Conservation (phyloP, 1,140 invertebrate genomes). For the Hydropsyche tenuis region DNA sequence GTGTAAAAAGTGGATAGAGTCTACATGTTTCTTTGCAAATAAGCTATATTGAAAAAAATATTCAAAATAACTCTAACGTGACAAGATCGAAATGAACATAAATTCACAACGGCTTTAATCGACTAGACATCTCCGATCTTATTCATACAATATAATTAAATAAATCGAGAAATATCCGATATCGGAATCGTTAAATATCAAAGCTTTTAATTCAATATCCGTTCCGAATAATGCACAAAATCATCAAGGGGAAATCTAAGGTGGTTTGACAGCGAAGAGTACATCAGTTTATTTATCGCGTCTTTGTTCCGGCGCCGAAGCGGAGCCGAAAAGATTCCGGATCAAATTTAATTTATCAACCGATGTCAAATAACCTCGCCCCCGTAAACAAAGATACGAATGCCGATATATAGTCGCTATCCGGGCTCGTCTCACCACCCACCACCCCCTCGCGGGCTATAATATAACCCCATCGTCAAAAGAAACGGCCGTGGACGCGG, state of each 20-base stretch:
- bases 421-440: conserved; percentile 7
- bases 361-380: conserved; percentile 48
- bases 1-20: too few species aligned
- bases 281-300: conserved; percentile 24
- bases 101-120: too few species aligned
- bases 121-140: too few species aligned
- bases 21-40: too few species aligned
- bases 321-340: conserved; percentile 33
- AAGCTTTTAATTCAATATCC: background rate
- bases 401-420: conserved; percentile 46
- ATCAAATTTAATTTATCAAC: conserved; percentile 50
- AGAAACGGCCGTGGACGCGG: conserved; percentile 15
- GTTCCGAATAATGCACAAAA: background rate
- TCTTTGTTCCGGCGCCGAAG: conserved; percentile 12
- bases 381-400: conserved; percentile 45
- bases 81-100: too few species aligned
- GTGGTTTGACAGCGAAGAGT: conserved; percentile 11
- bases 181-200: too few species aligned
- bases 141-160: too few species aligned
- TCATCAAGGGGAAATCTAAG: conserved; percentile 11
- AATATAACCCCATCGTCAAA: conserved; percentile 6
- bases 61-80: too few species aligned
- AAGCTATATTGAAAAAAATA: too few species aligned
- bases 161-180: too few species aligned
- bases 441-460: background rate